Base-by-base conservation (phyloP, 92 coral and sea anemone genomes). In the Actinernus sp. region DNA sequence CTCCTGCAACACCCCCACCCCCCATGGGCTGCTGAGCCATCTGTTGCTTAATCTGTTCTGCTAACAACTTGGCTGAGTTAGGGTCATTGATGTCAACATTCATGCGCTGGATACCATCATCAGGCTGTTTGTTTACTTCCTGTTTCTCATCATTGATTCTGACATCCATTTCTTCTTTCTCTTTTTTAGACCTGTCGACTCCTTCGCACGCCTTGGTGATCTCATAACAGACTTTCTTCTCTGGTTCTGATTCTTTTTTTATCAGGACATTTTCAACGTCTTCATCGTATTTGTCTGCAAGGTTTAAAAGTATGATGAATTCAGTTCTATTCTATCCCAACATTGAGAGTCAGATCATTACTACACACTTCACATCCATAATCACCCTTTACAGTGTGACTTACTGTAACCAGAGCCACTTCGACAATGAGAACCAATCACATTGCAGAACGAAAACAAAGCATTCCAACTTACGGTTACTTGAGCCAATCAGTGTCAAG, bases 81-180 rank as follows among this genome's bases (percentile, higher is more conserved):
- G 97, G 92, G 37, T 95, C 99, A 41, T 95, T 95, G 29, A 95
- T 91, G 77, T 95, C 87, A 29, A 91, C 92, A 65, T 91, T 84
- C 76, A 87, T 65, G 28, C 87, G 50, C 30, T 95, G 81, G 3
- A 83, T 85, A 0, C 97, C 99, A 38, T 84, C 93, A 44, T 67
- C 74, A 24, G 55, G 64, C 12, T 63, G 27, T 12, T 71, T 41
- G 31, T 80, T 54, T 1, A 82, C 37, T 13, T 82, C 39, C 55
- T 89, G 96, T 49, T 84, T 78, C 60, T 76, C 43, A 48, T 88
- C 87, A 32, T 95, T 95, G 46, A 91, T 52, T 51, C 88, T 71
- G 34, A 87, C 92, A 23, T 95, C 89, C 55, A 95, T 31, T 14
- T 89, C 86, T 49, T 95, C 99, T 64, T 95, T 95, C 21, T 86